phyloP scores from a whole-genome alignment of 2,113 vertebrate species.

The Atrichornis clamosus region DNA sequence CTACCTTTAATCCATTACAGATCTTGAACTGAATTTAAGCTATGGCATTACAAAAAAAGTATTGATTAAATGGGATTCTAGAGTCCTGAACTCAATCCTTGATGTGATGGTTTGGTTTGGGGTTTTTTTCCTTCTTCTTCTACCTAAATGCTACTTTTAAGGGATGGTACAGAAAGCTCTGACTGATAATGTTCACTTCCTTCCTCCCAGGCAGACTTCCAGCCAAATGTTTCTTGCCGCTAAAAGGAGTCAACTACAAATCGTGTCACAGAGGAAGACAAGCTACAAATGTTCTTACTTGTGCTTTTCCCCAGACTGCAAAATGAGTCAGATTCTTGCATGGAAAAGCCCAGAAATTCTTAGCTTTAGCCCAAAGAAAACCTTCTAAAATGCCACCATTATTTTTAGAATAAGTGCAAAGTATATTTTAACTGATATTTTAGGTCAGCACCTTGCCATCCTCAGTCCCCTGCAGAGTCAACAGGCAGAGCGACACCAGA shows the following conservation, averaged over 20 bases:
- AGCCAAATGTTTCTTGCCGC: not conserved
- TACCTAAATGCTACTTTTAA: not conserved
- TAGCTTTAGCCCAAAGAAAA: not conserved
- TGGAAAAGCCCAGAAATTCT: not conserved
- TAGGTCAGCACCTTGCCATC: not conserved
- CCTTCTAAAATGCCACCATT: not conserved
- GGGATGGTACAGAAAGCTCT: not conserved
- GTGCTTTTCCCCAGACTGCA: not conserved
- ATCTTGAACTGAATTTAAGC: not conserved
- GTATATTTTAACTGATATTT: not conserved
- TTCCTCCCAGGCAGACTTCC: not conserved
- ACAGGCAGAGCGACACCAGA: not conserved
- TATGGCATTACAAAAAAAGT: not conserved
- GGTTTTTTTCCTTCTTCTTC: not conserved
- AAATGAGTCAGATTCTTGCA: conserved; percentile 5
- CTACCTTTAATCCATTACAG: not conserved
- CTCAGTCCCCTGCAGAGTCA: not conserved
- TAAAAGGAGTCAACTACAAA: not conserved
- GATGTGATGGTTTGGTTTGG: not conserved
- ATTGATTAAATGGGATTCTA: not conserved
- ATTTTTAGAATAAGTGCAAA: not conserved
- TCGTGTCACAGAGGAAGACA: not conserved
- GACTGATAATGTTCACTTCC: not conserved
- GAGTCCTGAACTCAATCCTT: not conserved
- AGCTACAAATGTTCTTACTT: not conserved